Percentiles rank a stretch among this genome's conserved stretches.
These are phyloP conservation scores for silkworm (Bombyx mori) DNA, from an alignment of 1,140 invertebrate genomes.

Conservation along the genomic window ASM3026992v2 NC_085110.1:15585001-15585500, in stretches of 20 bases:
- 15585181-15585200: conserved; percentile 25
- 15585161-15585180: conserved; percentile 22
- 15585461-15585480: no score
- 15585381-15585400: conserved; percentile 7
- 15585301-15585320: conserved; percentile 24
- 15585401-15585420: background rate
- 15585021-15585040: conserved; percentile 34
- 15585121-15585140: conserved; percentile 11
- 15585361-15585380: conserved; percentile 34
- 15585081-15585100: conserved; percentile 16
- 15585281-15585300: conserved; percentile 23
- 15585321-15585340: conserved; percentile 15
- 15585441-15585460: no score
- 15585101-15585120: conserved; percentile 13
- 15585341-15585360: conserved; percentile 11
- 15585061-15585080: conserved; percentile 18
- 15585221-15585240: conserved; percentile 4
- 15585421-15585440: no score
- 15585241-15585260: conserved; percentile 24
- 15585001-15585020: conserved; percentile 55
- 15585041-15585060: conserved; percentile 21
- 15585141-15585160: conserved; percentile 15
- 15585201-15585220: conserved; percentile 26
- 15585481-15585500: no score
- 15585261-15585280: conserved; percentile 29